Percentiles rank a stretch among this genome's conserved stretches.
Conservation (phyloP, 2,888 invertebrate genomes). For the Drosophila kuntzei region DNA sequence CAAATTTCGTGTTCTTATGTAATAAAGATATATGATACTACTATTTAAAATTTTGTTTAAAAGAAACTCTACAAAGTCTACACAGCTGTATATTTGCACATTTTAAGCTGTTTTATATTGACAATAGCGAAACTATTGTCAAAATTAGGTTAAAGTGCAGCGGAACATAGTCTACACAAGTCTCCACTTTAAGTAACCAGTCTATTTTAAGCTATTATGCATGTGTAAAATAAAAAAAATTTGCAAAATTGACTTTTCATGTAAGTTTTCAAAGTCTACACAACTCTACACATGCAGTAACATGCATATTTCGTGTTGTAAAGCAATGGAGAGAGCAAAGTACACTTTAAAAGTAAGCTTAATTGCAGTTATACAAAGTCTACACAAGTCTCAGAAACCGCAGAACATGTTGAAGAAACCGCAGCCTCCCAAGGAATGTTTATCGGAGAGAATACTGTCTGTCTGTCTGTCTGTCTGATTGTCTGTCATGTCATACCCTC, state of each 20-base stretch:
- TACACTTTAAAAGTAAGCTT: neutral
- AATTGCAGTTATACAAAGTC: slow-evolving; percentile 4
- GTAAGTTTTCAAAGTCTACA: slow-evolving; percentile 4
- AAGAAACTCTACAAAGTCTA: neutral
- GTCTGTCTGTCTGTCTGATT: neutral
- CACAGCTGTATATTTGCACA: slow-evolving; percentile 3
- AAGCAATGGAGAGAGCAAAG: neutral
- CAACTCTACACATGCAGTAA: slow-evolving; percentile 4
- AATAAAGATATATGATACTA: neutral
- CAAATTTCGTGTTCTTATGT: too few species aligned
- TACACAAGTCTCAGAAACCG: slow-evolving; percentile 6
- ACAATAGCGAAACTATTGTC: neutral
- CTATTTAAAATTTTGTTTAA: neutral
- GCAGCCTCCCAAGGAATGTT: slow-evolving; percentile 14
- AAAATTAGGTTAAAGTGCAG: slow-evolving; percentile 1
- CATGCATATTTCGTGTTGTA: neutral
- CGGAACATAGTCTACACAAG: slow-evolving; percentile 22
- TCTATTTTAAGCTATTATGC: neutral
- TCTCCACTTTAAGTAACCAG: neutral
- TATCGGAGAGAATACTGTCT: slow-evolving; percentile 3
- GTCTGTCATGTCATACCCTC: slow-evolving; percentile 21
- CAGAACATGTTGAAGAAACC: too few species aligned
- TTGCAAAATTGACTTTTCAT: neutral
- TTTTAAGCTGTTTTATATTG: neutral
- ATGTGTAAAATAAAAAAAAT: neutral